These are phyloP conservation scores for Pantherophis guttatus DNA, from an alignment of 2,113 vertebrate species.

Conservation along the genomic window DNA sequence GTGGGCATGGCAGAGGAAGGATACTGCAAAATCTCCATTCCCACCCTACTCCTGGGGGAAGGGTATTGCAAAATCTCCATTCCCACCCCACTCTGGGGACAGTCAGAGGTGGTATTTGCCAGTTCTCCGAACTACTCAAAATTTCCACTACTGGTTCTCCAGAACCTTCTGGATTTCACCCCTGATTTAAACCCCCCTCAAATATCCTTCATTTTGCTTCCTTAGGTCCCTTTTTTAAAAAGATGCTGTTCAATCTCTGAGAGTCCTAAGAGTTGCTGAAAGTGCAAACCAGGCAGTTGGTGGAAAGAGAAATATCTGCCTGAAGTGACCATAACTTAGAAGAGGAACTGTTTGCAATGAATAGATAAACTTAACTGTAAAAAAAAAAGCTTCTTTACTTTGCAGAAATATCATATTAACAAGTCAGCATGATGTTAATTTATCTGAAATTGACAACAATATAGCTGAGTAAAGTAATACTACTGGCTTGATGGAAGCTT, in stretches of 20 bases:
- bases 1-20: no score
- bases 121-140: no score
- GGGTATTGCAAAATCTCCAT: no score
- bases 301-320: not conserved
- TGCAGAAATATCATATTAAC: not conserved
- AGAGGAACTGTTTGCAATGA: not conserved
- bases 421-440: not conserved
- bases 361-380: not conserved
- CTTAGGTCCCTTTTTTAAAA: not conserved
- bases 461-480: not conserved
- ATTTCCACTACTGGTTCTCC: no score
- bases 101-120: no score
- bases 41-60: no score
- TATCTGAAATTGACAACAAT: not conserved
- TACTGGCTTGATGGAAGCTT: not conserved
- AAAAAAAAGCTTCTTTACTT: not conserved
- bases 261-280: not conserved
- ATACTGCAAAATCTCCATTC: no score
- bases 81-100: no score
- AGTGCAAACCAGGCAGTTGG: no score
- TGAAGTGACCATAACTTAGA: not conserved
- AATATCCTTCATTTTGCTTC: not conserved
- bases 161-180: no score
- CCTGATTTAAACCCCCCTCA: not conserved
- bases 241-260: constrained; percentile 14